phyloP scores from a whole-genome alignment of 2,888 invertebrate genomes.

The Amitus sp. region DNA sequence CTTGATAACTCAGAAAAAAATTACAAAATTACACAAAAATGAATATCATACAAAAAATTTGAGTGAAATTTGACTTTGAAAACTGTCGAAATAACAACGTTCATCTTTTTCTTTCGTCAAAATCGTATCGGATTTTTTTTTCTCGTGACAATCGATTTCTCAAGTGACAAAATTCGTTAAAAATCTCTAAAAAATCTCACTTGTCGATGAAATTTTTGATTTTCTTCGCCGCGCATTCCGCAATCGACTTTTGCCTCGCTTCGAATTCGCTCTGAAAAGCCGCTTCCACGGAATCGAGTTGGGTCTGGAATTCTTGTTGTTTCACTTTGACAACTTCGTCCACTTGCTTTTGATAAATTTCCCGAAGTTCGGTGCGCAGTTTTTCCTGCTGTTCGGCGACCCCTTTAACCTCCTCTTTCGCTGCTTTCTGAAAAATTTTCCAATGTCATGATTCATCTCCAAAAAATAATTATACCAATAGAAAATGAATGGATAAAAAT shows the following conservation, averaged over 20 bases:
- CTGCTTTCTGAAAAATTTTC: slow-evolving; percentile 59
- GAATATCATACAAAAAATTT: too few relatives aligned
- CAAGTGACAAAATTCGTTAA: too few relatives aligned
- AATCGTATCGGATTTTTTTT: too few relatives aligned
- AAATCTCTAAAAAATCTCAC: slow-evolving; percentile 52
- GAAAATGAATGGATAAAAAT: too few relatives aligned
- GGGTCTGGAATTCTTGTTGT: slow-evolving; percentile 79
- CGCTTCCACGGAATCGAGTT: slow-evolving; percentile 77
- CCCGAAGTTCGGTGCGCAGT: slow-evolving; percentile 75
- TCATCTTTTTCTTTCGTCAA: too few relatives aligned
- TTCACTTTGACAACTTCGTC: slow-evolving; percentile 82
- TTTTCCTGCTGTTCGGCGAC: slow-evolving; percentile 70
- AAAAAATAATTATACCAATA: too few relatives aligned
- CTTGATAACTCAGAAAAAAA: too few relatives aligned
- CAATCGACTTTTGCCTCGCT: slow-evolving; percentile 73
- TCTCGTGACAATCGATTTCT: too few relatives aligned
- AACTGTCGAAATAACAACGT: too few relatives aligned
- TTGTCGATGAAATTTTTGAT: slow-evolving; percentile 77
- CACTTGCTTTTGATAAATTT: slow-evolving; percentile 83
- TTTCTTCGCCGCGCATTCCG: slow-evolving; percentile 78
- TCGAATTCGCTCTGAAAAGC: slow-evolving; percentile 74
- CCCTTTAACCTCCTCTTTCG: slow-evolving; percentile 60
- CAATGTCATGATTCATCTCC: too few relatives aligned
- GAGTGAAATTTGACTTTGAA: too few relatives aligned
- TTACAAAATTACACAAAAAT: too few relatives aligned